These are phyloP conservation scores for Hippopotamyrus pictus DNA, from an alignment of 2,797 vertebrate genomes.

Conservation along the genomic window DNA sequence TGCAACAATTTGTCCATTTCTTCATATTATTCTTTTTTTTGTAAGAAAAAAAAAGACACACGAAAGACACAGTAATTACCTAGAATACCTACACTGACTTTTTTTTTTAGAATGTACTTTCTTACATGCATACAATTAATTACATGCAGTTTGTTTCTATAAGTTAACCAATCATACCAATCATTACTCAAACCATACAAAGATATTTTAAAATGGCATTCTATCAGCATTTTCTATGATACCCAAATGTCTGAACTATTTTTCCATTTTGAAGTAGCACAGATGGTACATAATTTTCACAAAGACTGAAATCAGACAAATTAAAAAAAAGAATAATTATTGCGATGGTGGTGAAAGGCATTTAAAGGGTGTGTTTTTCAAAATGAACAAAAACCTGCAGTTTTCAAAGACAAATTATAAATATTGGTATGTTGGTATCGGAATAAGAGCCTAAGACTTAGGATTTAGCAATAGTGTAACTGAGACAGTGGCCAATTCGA, in stretches of 20 bases:
- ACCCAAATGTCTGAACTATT: neutral
- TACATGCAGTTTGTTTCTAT: conserved; percentile 15
- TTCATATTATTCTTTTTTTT: neutral
- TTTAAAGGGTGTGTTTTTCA: neutral
- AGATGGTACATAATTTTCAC: neutral
- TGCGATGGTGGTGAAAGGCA: neutral
- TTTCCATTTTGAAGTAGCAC: neutral
- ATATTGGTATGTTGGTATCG: neutral
- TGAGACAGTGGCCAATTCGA: neutral
- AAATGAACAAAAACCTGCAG: neutral
- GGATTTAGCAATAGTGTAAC: neutral
- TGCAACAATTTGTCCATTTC: neutral
- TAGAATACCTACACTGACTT: neutral
- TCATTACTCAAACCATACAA: neutral
- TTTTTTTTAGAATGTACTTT: neutral
- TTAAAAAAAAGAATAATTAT: neutral
- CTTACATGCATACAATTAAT: conserved; percentile 16
- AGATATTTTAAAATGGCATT: neutral
- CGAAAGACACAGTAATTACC: neutral
- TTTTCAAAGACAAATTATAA: neutral
- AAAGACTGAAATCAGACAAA: neutral
- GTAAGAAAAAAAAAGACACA: neutral
- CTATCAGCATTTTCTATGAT: neutral
- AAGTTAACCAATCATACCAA: neutral
- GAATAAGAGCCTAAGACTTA: neutral